These are phyloP conservation scores for Papilio protenor DNA, from an alignment of 2,888 invertebrate species.

Conservation along the genomic window DNA sequence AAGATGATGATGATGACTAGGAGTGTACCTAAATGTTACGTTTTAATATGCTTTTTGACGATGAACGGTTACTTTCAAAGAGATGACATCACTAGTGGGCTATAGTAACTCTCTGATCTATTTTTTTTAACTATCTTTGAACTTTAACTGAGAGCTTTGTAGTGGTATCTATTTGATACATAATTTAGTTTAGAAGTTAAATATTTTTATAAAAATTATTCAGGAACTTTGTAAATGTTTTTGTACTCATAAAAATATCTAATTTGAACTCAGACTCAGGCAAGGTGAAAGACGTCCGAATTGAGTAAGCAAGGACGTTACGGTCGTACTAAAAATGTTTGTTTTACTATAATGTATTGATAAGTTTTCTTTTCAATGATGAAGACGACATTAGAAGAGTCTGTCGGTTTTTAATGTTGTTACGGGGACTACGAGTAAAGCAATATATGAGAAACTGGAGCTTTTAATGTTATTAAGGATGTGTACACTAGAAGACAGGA, in stretches of 20 bases:
- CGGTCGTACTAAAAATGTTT: background rate
- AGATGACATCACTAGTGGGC: background rate
- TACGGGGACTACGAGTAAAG: no score
- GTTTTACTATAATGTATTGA: background rate
- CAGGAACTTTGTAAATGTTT: background rate
- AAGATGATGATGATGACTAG: no score
- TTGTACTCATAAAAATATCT: background rate
- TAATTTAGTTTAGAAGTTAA: no score
- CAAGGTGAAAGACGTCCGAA: constrained; percentile 15
- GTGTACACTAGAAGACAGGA: no score
- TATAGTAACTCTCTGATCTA: background rate
- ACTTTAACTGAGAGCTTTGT: background rate
- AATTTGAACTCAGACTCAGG: background rate
- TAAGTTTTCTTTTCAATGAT: background rate
- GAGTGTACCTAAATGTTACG: background rate
- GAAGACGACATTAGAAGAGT: background rate
- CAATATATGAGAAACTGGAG: no score
- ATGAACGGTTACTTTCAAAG: background rate
- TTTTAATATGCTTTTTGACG: background rate
- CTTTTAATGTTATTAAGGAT: no score
- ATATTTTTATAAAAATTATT: no score
- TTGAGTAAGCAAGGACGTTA: background rate
- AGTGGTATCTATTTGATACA: no score
- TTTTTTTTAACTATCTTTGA: background rate
- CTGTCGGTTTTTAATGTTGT: no score